Conservation (phyloP, 2,888 invertebrate species). For the Microplitis manilae region DNA sequence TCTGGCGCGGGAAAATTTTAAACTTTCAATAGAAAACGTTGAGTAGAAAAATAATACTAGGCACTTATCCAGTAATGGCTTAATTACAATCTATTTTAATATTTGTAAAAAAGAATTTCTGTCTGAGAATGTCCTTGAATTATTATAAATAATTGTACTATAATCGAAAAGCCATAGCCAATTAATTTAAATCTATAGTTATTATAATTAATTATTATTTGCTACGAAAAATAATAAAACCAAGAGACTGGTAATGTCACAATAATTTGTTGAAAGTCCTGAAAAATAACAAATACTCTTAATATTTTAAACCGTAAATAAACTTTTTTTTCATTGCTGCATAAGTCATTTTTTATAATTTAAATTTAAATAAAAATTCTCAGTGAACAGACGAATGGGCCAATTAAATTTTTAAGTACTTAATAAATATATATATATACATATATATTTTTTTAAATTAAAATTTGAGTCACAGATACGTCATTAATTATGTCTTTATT, state of each 20-base stretch:
- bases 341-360: neutral
- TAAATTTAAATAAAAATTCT: neutral
- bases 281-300: neutral
- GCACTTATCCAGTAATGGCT: too few species aligned
- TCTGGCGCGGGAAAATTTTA: too few species aligned
- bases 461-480: neutral
- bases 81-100: neutral
- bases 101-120: neutral
- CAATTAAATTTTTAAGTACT: slow-evolving; percentile 10
- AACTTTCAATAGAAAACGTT: too few species aligned
- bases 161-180: slow-evolving; percentile 9
- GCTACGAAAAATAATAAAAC: slow-evolving; percentile 24
- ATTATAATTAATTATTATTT: neutral
- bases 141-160: neutral
- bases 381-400: neutral
- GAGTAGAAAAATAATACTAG: too few species aligned
- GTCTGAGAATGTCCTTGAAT: neutral
- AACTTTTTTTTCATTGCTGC: neutral
- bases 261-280: slow-evolving; percentile 15
- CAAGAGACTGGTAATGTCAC: slow-evolving; percentile 36
- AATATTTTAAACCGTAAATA: neutral
- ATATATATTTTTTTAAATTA: neutral
- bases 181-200: neutral
- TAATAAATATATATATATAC: slow-evolving; percentile 10
- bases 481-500: neutral